Evolutionary conservation across 2,888 invertebrate genomes (phyloP), one percentile per base, ranked within the genome.

Genomic region (Phoenoteleia sp.): DNA sequence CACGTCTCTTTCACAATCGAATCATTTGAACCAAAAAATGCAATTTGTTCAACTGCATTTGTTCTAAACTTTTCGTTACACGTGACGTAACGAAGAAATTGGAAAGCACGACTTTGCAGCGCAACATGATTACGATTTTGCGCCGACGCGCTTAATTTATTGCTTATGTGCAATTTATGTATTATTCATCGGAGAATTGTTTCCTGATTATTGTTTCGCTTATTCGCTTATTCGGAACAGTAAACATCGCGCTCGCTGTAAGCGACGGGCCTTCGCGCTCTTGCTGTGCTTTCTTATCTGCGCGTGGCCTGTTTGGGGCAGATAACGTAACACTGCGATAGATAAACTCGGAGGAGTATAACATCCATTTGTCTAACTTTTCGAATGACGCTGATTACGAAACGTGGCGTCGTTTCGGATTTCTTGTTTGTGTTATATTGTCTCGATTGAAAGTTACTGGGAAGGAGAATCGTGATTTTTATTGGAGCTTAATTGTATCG

Each of bases 121-220:
- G n/a, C n/a, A n/a, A n/a, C n/a, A n/a, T 42, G 42, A 15, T 15
- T 4, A n/a, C 11, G 33, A 33, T 4, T 33, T 33, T 33, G 33
- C 33, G 11, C 2, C 33, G 33, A 33, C 11, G 11, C 52, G 47
- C 23, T 25, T 52, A 67, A 67, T 67, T 67, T 67, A 36, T 52
- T 19, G 39, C 39, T 52, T 52, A 67, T 52, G 13, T 23, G 71
- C 52, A 42, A 62, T 52, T 74, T 74, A 75, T 56, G 75, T 56
- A 64, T 75, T 45, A 75, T 66, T 42, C 64, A 75, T 56, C 15
- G 13, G 19, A 27, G 66, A 47, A 58, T 66, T 47, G 58, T 58
- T 76, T 66, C 56, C 76, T 67, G 66, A 76, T 76, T 76, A 58
- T 36, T 54, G 64, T 66, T 64, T 75, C 75, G 54, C 29, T 66